Evolutionary conservation across 2,888 invertebrate genomes (phyloP), one percentile per base, ranked within the genome.

Genomic region (Sussaba pulchella): DNA sequence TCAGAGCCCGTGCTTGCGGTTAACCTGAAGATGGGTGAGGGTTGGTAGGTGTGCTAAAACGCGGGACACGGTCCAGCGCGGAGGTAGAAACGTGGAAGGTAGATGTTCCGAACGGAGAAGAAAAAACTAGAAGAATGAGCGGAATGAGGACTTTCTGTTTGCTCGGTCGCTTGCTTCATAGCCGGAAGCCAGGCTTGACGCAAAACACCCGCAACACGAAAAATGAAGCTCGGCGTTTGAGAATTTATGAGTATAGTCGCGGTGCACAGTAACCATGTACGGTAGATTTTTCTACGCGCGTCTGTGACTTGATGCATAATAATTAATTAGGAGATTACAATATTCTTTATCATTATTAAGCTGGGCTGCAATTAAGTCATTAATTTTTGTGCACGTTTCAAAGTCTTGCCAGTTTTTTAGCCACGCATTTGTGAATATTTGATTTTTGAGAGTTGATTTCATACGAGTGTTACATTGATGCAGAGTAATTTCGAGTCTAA

Each of bases 1-100:
- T 70, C 43, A 14, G 75, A 47, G 57, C 64, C 64, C 67, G 63
- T 63, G 78, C 63, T 67, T 75, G 79, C 43, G 79, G 79, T 57
- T 75, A 79, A 79, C 75, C 79, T 41, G 21, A 52, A 14, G 52
- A 61, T 61, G 67, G 57, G 73, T 43, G 67, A 52, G 61, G 57
- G 73, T 52, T 45, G 61, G 67, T 50, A 67, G 78, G 39, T 63
- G 67, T 69, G 47, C 73, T 61, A 67, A 78, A 75, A 47, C 47
- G 39, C 52, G 50, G 54, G 14, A 64, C 39, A 47, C 10, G n/a
- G 61, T 19, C 61, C 1, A 14, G 31, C 9, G 14, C 31, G 39
- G 47, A 45, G 24, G 66, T 14, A 41, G 43, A 24, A 47, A n/a
- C 36, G n/a, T 39, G 17, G 36, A 45, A 12, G 21, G 24, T n/a